Evolutionary conservation across 2,797 vertebrate species (phyloP).

Genomic region (Scyliorhinus canicula): DNA sequence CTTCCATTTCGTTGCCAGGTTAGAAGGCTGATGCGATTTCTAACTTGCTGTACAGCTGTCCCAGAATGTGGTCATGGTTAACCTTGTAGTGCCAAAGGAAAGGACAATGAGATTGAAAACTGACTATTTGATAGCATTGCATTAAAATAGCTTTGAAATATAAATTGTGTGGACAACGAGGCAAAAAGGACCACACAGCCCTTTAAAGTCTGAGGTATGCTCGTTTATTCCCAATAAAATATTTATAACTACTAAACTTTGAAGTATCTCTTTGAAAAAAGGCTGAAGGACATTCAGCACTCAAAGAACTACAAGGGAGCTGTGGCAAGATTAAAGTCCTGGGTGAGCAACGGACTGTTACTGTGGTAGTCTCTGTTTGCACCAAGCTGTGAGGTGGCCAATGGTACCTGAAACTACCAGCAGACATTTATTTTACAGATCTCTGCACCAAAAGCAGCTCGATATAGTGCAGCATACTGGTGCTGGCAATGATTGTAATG

Average conservation of each 20-base stretch:
- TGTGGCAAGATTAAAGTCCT: not conserved
- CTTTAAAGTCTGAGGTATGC: not conserved
- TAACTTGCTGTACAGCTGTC: not conserved
- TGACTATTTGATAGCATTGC: not conserved
- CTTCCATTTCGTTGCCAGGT: not conserved
- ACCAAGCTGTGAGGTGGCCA: not conserved
- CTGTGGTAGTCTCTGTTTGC: not conserved
- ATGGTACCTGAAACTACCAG: not conserved
- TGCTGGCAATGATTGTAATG: not conserved
- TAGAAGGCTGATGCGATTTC: not conserved
- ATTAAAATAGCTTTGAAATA: not conserved
- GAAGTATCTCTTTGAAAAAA: not conserved
- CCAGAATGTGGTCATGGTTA: not conserved
- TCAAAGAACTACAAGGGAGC: not conserved
- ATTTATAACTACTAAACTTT: conserved; percentile 10
- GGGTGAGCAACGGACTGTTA: not conserved
- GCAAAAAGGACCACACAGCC: not conserved
- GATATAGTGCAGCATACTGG: not conserved
- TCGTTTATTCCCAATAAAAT: not conserved
- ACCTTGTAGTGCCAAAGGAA: not conserved
- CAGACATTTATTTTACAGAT: not conserved
- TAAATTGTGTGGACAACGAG: conserved; percentile 6
- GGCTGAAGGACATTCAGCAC: not conserved
- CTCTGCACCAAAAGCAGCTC: not conserved
- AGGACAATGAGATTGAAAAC: not conserved